phyloP scores from a whole-genome alignment of 2,888 invertebrate species.

The Danaus chrysippus region DNA sequence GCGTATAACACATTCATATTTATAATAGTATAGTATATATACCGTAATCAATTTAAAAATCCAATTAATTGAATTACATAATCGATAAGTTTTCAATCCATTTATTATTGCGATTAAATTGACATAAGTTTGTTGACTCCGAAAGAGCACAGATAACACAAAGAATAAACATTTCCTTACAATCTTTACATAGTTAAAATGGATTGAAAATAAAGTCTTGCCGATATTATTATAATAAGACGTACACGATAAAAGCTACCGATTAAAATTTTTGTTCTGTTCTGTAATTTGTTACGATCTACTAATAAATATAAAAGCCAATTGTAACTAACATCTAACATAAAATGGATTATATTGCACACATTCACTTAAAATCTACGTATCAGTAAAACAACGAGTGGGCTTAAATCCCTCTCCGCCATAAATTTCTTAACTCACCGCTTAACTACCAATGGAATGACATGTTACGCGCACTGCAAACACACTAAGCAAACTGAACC shows the following conservation, averaged over 20 bases:
- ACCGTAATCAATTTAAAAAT: slow-evolving; percentile 22
- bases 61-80: slow-evolving; percentile 19
- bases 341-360: slow-evolving; percentile 72
- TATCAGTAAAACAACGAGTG: slow-evolving; percentile 60
- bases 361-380: slow-evolving; percentile 67
- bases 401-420: slow-evolving; percentile 79
- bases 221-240: slow-evolving; percentile 13
- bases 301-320: slow-evolving; percentile 29
- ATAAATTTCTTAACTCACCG: slow-evolving; percentile 78
- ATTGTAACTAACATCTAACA: slow-evolving; percentile 58
- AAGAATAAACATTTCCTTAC: neutral
- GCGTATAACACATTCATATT: slow-evolving; percentile 25
- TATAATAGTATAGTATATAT: slow-evolving; percentile 19
- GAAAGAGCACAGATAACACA: neutral
- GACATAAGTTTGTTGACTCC: slow-evolving; percentile 1
- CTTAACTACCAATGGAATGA: slow-evolving; percentile 74
- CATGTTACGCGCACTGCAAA: slow-evolving; percentile 59
- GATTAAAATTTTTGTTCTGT: slow-evolving; percentile 18
- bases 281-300: slow-evolving; percentile 15
- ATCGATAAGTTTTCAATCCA: slow-evolving; percentile 19
- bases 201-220: slow-evolving; percentile 4
- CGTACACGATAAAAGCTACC: slow-evolving; percentile 20
- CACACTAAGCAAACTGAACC: slow-evolving; percentile 65
- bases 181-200: slow-evolving; percentile 1
- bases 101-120: slow-evolving; percentile 7